Evolutionary conservation across 2,113 vertebrate species (phyloP).

Genomic region (Microtus ochrogaster): DNA sequence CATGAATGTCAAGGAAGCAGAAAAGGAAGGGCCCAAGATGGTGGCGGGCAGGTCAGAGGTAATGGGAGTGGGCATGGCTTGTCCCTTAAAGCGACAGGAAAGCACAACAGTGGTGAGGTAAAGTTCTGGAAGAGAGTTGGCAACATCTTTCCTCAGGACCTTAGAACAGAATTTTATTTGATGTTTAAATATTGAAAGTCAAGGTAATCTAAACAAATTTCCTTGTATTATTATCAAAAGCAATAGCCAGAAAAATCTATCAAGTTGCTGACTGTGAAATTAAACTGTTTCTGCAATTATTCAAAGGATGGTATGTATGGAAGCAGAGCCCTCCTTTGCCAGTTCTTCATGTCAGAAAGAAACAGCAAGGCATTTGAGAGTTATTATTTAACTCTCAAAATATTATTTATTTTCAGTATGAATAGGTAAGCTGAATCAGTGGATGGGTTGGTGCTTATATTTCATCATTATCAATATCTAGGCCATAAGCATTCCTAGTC

Average conservation of each 20-base stretch:
- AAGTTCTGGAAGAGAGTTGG: neutral
- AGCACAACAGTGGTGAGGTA: no score
- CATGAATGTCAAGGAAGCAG: no score
- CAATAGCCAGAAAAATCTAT: neutral
- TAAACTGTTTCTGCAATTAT: neutral
- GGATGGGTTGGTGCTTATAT: no score
- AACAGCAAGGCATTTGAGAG: neutral
- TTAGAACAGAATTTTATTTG: neutral
- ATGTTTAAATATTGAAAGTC: slow-evolving; percentile 38
- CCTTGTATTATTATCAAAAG: slow-evolving; percentile 36
- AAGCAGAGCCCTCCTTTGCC: neutral
- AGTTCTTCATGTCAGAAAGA: neutral
- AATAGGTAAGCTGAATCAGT: neutral
- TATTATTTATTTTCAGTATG: neutral
- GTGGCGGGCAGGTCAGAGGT: no score
- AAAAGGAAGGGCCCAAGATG: no score
- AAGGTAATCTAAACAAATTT: neutral
- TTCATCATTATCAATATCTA: neutral
- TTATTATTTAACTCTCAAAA: no score
- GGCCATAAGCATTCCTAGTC: neutral
- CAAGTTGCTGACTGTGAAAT: slow-evolving; percentile 23
- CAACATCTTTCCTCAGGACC: neutral
- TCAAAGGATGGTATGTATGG: neutral
- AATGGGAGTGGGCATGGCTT: no score
- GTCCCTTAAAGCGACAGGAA: no score